phyloP scores from a whole-genome alignment of 2,888 invertebrate genomes.

The Lapara coniferarum region DNA sequence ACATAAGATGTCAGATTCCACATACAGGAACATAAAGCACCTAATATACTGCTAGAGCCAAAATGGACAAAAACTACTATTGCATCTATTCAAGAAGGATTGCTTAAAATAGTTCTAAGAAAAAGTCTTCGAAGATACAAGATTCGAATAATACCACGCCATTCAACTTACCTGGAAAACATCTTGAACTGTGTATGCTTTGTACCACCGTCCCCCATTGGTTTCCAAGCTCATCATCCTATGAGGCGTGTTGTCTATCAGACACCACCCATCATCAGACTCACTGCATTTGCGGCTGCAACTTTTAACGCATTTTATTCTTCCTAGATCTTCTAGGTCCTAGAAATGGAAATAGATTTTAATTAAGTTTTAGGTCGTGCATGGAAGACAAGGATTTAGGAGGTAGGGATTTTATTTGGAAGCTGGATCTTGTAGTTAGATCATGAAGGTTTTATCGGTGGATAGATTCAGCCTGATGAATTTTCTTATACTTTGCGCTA shows the following conservation, averaged over 20 bases:
- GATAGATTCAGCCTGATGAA: no score
- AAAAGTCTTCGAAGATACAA: background rate
- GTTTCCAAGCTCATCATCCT: conserved; percentile 58
- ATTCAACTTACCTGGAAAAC: conserved; percentile 73
- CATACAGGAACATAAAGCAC: no score
- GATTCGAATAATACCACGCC: background rate
- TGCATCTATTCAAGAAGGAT: background rate
- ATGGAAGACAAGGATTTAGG: no score
- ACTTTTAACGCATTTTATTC: conserved; percentile 54
- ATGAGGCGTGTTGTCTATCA: conserved; percentile 51
- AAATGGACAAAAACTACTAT: background rate
- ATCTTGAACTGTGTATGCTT: conserved; percentile 80
- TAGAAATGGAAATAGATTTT: conserved; percentile 34
- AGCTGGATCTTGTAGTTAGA: no score
- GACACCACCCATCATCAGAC: conserved; percentile 62
- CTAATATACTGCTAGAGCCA: no score
- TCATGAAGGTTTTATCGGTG: no score
- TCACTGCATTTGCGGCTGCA: conserved; percentile 48
- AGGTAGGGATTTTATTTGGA: no score
- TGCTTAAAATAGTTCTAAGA: background rate
- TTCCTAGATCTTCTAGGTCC: conserved; percentile 76
- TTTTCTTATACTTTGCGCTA: no score
- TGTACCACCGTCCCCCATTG: conserved; percentile 79
- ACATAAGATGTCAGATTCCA: no score
- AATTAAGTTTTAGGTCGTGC: background rate